A percentile compares a stretch with the other conserved stretches of the same genome.
Evolutionary conservation across 2,113 vertebrate species (phyloP).

Genomic region (Bos indicus): DNA sequence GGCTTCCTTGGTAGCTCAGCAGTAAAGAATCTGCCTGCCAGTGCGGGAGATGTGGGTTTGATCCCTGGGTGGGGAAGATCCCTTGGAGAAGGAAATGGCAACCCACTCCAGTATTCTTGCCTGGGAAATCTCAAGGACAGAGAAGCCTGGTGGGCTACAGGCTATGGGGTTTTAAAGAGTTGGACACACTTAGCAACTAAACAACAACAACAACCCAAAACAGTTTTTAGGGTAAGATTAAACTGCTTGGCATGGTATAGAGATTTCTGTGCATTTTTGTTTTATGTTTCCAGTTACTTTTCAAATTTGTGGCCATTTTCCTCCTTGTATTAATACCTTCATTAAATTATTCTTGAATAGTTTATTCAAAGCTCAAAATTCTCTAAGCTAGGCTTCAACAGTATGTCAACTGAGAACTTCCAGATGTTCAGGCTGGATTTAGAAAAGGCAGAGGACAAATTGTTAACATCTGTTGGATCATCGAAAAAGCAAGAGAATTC

Average conservation of each 20-base stretch:
- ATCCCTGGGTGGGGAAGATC: neutral
- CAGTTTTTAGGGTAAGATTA: neutral
- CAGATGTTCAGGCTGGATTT: neutral
- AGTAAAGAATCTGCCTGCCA: neutral
- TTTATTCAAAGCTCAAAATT: neutral
- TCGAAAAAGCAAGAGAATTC: neutral
- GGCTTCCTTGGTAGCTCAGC: neutral
- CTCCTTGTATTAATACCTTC: neutral
- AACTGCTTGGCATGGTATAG: neutral
- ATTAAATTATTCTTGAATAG: neutral
- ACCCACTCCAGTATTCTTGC: neutral
- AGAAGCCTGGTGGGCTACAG: neutral
- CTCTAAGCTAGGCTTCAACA: neutral
- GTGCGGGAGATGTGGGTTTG: neutral
- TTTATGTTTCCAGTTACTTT: slow-evolving; percentile 19
- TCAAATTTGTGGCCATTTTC: neutral
- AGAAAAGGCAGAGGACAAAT: neutral
- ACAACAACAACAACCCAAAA: neutral
- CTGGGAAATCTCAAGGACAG: neutral
- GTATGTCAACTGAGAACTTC: neutral
- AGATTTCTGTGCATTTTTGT: neutral
- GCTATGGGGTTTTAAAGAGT: neutral
- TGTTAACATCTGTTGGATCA: neutral
- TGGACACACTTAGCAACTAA: neutral
- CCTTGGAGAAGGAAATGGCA: neutral